Percentiles rank a stretch among this genome's conserved stretches.
Conservation (phyloP, 2,888 invertebrate genomes). For the Lagria hirta region DNA sequence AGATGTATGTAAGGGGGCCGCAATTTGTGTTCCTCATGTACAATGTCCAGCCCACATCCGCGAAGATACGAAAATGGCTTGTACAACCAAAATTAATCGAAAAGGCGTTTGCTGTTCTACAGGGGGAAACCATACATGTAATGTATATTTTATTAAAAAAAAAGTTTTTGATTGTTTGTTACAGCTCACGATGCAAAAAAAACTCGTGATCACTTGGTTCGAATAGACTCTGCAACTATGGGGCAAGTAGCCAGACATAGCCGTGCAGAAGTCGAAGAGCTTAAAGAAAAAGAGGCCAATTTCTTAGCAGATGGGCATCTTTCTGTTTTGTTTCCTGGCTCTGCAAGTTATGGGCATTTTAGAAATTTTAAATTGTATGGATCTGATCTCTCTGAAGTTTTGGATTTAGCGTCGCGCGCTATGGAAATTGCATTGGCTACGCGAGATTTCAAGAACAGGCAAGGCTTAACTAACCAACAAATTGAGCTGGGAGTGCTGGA, state of each 20-base stretch:
- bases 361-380: conserved; percentile 48
- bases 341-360: conserved; percentile 54
- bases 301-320: conserved; percentile 50
- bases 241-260: conserved; percentile 39
- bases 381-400: conserved; percentile 52
- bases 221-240: conserved; percentile 37
- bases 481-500: conserved; percentile 55
- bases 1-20: conserved; percentile 54
- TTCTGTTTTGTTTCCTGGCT: conserved; percentile 49
- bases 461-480: conserved; percentile 52
- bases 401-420: conserved; percentile 54
- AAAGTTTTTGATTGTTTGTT: conserved; percentile 1
- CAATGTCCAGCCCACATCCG: conserved; percentile 67
- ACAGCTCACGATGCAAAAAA: conserved; percentile 23
- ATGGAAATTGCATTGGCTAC: conserved; percentile 58
- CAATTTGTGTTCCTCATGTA: conserved; percentile 63
- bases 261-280: conserved; percentile 48
- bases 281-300: conserved; percentile 49
- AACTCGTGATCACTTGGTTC: conserved; percentile 30
- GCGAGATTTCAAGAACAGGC: conserved; percentile 56
- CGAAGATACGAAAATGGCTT: conserved; percentile 46
- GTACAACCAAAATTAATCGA: conserved; percentile 56
- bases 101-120: conserved; percentile 66
- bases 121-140: conserved; percentile 61
- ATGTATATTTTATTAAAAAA: conserved; percentile 1